Base-by-base conservation (phyloP, 2,888 invertebrate genomes). In the Geotrupes spiniger region DNA sequence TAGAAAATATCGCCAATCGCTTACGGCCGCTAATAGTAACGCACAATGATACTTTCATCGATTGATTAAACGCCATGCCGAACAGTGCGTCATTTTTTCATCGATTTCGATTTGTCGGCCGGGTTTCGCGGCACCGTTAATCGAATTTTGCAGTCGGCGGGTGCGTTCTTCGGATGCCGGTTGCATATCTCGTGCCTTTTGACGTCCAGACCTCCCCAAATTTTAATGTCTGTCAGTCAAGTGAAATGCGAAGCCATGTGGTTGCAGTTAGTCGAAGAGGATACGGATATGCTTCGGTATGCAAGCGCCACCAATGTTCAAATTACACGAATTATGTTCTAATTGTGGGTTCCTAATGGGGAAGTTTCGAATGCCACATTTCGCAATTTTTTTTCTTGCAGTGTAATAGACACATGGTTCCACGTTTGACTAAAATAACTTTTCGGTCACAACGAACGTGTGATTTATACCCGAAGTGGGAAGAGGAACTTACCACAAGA, bases 161-260 rank as follows among this genome's bases (percentile, higher is more conserved):
- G n/a, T n/a, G 27, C 40, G 36, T 45, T 48, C 48, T 26, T 33
- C 12, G 42, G 43, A 45, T 51, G 25, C 51, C 53, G 16, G 36
- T 9, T 39, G 44, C 43, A 40, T 49, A 43, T 39, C 47, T 48
- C 26, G 40, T 33, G 51, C 42, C 14, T 42, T 45, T 46, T 54
- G 58, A 54, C 54, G 56, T 60, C 53, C 49, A 52, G 60, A 60
- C 60, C 60, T 60, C 57, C 60, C 51, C 29, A 52, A 50, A 53
- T 56, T 49, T 39, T 48, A 46, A 46, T 45, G 52, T 51, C 54
- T 54, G 60, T 57, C 60, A 58, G 50, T 60, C 55, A 52, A 48
- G 42, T 43, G 60, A 49, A 57, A 58, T 51, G 40, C 52, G 57
- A 58, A 45, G 55, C 55, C 59, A 58, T 56, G 52, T 58, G 59